Evolutionary conservation across 2,888 invertebrate genomes (phyloP), one percentile per base, ranked within the genome.

Genomic region (Caenorhabditis sulstoni): DNA sequence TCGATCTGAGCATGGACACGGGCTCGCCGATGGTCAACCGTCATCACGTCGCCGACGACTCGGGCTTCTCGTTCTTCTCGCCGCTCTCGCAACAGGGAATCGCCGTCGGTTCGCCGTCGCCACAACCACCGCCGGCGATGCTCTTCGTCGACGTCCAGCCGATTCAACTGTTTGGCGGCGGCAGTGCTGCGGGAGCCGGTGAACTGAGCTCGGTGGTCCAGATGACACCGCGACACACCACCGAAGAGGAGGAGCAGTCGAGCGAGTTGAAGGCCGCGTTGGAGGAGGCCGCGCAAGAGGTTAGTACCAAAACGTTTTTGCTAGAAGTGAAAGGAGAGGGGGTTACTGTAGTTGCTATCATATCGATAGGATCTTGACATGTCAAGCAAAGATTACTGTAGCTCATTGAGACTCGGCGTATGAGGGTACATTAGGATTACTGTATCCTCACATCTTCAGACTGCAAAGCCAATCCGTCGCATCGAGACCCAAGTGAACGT

Each of bases 401-500:
- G 9, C 23, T 4, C 12, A 3, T 50, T 50, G n/a, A n/a, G n/a
- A n/a, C n/a, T n/a, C n/a, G n/a, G n/a, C n/a, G n/a, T n/a, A n/a
- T n/a, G n/a, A n/a, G n/a, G n/a, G n/a, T 49, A 18, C 8, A 35
- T 20, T 22, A 37, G 44, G 29, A 37, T 35, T 16, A 29, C 29
- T 44, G 16, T 5, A 16, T 35, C 2, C 29, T 29, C 9, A 20
- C 29, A 29, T 29, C 29, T 73, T 5, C 65, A 74, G 66, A 66
- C 45, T n/a, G 47, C 61, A 16, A 70, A 75, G 8, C 75, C 62
- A 7, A 76, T 76, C 41, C 67, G 62, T 70, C 58, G 68, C 62
- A 53, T 76, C 58, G 76, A 76, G 52, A 67, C 76, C 53, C 55
- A 76, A 47, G 76, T 76, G 37, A 64, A 76, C 52, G 76, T 76